Base-by-base conservation (phyloP, 2,113 vertebrate species). In the Hippocampus barbouri region DNA sequence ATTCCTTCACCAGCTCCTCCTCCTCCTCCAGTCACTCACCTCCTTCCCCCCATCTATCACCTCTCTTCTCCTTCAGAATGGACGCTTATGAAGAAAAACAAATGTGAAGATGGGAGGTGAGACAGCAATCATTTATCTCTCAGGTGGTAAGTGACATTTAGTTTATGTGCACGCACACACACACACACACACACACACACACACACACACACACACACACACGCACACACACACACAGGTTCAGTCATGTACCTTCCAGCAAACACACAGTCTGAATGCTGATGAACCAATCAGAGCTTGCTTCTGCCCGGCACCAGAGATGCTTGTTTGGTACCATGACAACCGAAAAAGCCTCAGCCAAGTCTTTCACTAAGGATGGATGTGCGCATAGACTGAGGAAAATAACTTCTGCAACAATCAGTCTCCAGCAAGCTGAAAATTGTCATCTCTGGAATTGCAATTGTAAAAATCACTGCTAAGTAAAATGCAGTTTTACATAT, bases 251-350 rank as follows among this genome's bases (percentile, higher is more conserved):
- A 61, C 61, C 79, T 78, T 64, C 66, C 65, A 74, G 82, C 67
- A 65, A 70, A 73, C 70, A 72, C 67, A 38, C 72, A 8, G 69
- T 49, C 72, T 82, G 88, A 89, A 88, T 87, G 80, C 82, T 77
- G 84, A 90, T 90, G 70, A 85, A 83, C 88, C 86, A 89, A 87
- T 87, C 83, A 86, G 71, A 80, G 80, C 62, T 71, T 68, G 69
- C 76, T 81, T 80, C 79, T 80, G 84, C 78, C 77, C 71, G 43
- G 77, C 73, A 80, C 80, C 76, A 86, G 74, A 71, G 73, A 77
- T 70, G 76, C 78, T 83, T 20, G 57, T 86, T 82, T 75, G 79
- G 66, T 79, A 71, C 77, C 70, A 70, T 79, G 69, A 84, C 78
- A 86, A 86, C 86, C 76, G 53, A 79, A 66, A 79, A 87, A 83